A percentile compares a stretch with the other conserved stretches of the same genome.
Evolutionary conservation across 2,113 vertebrate species (phyloP).

Genomic region (Strix uralensis): DNA sequence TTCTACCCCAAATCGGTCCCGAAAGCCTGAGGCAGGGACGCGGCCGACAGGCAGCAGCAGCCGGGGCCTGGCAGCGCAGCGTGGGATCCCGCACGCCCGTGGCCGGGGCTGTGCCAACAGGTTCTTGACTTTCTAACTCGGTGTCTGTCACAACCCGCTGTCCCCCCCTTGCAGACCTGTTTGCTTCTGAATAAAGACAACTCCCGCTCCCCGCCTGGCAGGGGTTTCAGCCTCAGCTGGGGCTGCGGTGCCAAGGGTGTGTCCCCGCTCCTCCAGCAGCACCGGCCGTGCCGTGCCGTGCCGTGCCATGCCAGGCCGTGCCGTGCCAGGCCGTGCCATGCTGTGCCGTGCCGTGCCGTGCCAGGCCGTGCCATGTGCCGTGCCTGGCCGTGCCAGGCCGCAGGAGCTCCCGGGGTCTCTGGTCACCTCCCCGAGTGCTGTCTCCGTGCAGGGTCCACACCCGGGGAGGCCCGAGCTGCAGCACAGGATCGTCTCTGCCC

Average conservation of each 20-base stretch:
- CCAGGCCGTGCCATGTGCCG: accelerated
- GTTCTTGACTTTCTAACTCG: no score
- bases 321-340: accelerated
- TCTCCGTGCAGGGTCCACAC: accelerated
- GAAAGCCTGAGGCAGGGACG: not conserved
- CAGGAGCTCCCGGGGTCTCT: not conserved
- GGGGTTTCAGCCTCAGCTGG: not conserved
- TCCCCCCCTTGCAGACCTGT: accelerated
- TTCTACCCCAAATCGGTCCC: not conserved
- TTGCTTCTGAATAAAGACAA: not conserved
- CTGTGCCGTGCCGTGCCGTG: accelerated
- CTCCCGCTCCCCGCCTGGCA: no score
- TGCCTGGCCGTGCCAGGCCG: not conserved
- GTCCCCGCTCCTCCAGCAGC: not conserved
- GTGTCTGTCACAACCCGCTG: accelerated
- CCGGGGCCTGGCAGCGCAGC: no score
- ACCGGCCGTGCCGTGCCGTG: accelerated
- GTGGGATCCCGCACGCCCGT: not conserved
- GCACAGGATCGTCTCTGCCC: not conserved
- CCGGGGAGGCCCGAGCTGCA: not conserved
- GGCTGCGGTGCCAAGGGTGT: accelerated
- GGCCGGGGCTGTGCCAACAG: accelerated
- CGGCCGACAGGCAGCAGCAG: not conserved
- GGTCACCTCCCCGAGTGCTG: accelerated
- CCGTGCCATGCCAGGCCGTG: accelerated